phyloP scores from a whole-genome alignment of 2,113 vertebrate genomes.

The Steatornis caripensis region DNA sequence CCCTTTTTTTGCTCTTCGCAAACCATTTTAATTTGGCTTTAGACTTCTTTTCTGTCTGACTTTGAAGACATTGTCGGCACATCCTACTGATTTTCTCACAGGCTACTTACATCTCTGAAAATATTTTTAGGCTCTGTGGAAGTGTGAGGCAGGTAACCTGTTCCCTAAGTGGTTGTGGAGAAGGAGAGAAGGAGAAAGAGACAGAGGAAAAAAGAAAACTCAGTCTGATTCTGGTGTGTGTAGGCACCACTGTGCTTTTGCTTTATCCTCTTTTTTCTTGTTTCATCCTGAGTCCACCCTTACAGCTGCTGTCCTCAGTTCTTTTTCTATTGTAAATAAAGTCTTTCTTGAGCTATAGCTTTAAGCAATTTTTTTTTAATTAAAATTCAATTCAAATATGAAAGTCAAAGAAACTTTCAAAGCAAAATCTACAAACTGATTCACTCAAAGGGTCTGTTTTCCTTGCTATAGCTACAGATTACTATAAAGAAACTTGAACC shows the following conservation, averaged over 20 bases:
- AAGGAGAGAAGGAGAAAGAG: not conserved
- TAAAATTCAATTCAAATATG: constrained; percentile 61
- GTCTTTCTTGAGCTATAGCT: constrained; percentile 47
- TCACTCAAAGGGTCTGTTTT: constrained; percentile 66
- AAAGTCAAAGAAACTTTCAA: constrained; percentile 62
- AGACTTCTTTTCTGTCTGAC: not conserved
- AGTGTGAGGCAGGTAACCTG: constrained; percentile 32
- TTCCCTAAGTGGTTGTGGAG: not conserved
- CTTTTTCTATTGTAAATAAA: constrained; percentile 54
- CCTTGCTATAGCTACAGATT: constrained; percentile 77
- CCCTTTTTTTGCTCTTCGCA: not conserved
- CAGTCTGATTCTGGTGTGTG: constrained; percentile 4
- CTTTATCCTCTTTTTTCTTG: not conserved
- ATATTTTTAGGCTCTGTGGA: constrained; percentile 55
- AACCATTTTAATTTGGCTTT: not conserved
- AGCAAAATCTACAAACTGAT: constrained; percentile 63
- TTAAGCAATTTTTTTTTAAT: constrained; percentile 39
- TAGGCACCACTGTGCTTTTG: not conserved
- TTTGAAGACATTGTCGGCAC: constrained; percentile 15
- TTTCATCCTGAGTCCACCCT: not conserved
- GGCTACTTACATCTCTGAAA: constrained; percentile 43
- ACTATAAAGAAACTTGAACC: constrained; percentile 84
- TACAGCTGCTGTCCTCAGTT: not conserved
- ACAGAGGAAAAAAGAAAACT: not conserved
- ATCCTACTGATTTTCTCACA: constrained; percentile 30